Conservation (phyloP, 2,888 invertebrate genomes). For the Caenorhabditis sulstoni region DNA sequence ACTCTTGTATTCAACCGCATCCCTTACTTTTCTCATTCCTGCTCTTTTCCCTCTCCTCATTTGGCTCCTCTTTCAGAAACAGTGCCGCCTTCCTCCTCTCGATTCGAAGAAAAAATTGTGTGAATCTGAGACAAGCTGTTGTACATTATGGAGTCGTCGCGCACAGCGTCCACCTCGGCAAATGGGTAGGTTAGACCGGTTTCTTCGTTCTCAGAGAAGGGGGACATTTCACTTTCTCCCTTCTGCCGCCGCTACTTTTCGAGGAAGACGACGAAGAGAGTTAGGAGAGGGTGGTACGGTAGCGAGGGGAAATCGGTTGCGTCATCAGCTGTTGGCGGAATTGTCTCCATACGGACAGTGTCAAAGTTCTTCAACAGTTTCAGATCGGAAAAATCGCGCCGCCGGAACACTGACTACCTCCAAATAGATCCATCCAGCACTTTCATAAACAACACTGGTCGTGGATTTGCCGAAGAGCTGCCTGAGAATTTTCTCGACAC, state of each 20-base stretch:
- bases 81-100: too few species aligned
- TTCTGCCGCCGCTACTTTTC: background rate
- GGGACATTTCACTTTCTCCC: background rate
- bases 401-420: constrained; percentile 66
- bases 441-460: constrained; percentile 60
- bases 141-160: constrained; percentile 39
- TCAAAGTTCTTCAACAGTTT: background rate
- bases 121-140: background rate
- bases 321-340: too few species aligned
- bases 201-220: background rate
- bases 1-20: too few species aligned
- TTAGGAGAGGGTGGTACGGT: too few species aligned
- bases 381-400: constrained; percentile 47
- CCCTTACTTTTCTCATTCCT: too few species aligned
- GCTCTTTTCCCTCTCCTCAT: too few species aligned
- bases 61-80: constrained; percentile 17
- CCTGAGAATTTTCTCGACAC: constrained; percentile 80
- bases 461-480: constrained; percentile 74
- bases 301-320: too few species aligned
- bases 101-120: too few species aligned
- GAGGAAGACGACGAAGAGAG: too few species aligned
- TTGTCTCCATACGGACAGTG: too few species aligned
- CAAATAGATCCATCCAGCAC: constrained; percentile 76
- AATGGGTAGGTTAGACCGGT: constrained; percentile 36
- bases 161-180: constrained; percentile 20